phyloP scores from a whole-genome alignment of 2,113 vertebrate species.

The Triplophysa siluroides region DNA sequence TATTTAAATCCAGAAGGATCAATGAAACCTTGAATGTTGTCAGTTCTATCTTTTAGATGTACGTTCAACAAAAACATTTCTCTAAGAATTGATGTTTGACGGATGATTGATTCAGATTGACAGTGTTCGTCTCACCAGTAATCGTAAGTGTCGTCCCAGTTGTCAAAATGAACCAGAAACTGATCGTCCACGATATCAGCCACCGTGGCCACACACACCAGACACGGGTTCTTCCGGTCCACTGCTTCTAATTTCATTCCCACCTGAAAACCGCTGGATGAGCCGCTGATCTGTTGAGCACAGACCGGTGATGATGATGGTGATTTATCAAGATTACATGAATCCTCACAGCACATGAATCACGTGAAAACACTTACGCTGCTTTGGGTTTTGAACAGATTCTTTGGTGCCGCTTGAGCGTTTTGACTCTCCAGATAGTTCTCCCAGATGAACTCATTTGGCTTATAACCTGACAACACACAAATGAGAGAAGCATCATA shows the following conservation, averaged over 20 bases:
- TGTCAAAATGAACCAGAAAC: conserved; percentile 79
- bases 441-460: conserved; percentile 71
- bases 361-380: conserved; percentile 53
- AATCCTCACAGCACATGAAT: no score
- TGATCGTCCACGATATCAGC: conserved; percentile 69
- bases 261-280: conserved; percentile 61
- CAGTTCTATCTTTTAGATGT: no score
- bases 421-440: conserved; percentile 67
- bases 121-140: conserved; percentile 70
- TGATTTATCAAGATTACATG: no score
- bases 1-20: no score
- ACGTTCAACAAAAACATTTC: no score
- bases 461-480: conserved; percentile 64
- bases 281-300: conserved; percentile 49
- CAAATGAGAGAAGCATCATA: neutral
- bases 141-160: conserved; percentile 81
- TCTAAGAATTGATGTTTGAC: neutral
- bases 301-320: neutral
- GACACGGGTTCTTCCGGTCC: conserved; percentile 76
- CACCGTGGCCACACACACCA: conserved; percentile 76
- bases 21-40: no score
- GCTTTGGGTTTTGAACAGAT: conserved; percentile 65
- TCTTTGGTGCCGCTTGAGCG: conserved; percentile 63
- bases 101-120: neutral
- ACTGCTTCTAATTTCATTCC: conserved; percentile 79